Evolutionary conservation across 1,140 invertebrate species (phyloP).

Genomic region (Drosophila baimaii): DNA sequence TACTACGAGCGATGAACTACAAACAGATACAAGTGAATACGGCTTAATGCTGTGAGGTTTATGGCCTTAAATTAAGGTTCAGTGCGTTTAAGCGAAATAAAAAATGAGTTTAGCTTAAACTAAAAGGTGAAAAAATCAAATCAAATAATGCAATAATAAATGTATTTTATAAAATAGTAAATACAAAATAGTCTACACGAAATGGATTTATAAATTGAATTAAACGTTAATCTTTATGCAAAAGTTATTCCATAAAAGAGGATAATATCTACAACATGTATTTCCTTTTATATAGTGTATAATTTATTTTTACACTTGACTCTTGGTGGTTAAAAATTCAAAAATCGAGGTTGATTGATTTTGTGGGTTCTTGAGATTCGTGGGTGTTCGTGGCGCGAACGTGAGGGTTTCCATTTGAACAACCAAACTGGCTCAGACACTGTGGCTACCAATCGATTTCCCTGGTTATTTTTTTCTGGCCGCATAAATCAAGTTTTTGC

Average conservation of each 20-base stretch:
- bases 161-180: too few species aligned
- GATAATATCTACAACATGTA: background rate
- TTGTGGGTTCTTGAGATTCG: conserved; percentile 37
- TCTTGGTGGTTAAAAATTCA: background rate
- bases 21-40: conserved; percentile 10
- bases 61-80: background rate
- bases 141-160: background rate
- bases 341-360: conserved; percentile 70
- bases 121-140: background rate
- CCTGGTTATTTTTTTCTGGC: conserved; percentile 22
- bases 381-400: conserved; percentile 59
- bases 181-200: too few species aligned
- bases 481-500: conserved; percentile 71
- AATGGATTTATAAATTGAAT: too few species aligned
- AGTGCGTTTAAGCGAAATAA: background rate
- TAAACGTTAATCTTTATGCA: too few species aligned
- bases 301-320: background rate
- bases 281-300: background rate
- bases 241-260: too few species aligned
- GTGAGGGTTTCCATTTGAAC: conserved; percentile 40
- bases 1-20: conserved; percentile 60
- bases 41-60: background rate
- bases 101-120: background rate
- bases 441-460: conserved; percentile 58
- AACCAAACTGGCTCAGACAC: conserved; percentile 45